phyloP scores from a whole-genome alignment of 2,888 invertebrate genomes.

The Acleris holmiana region DNA sequence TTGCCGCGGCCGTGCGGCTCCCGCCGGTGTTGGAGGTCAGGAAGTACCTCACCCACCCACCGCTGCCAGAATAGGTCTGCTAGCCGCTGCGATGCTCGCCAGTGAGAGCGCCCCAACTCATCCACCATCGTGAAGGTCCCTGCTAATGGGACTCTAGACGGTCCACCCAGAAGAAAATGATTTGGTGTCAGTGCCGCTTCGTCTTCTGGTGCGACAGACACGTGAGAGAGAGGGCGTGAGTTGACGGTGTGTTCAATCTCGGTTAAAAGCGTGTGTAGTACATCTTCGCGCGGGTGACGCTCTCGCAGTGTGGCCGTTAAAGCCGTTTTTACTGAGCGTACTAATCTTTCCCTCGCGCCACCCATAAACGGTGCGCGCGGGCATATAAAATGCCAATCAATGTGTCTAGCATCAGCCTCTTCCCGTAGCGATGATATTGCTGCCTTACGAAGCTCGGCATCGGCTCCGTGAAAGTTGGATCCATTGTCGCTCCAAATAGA shows the following conservation, averaged over 20 bases:
- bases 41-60: neutral
- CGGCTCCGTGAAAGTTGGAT: neutral
- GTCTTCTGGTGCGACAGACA: neutral
- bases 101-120: neutral
- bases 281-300: neutral
- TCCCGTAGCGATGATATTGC: neutral
- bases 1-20: neutral
- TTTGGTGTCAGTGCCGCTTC: neutral
- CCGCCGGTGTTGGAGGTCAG: neutral
- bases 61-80: constrained; percentile 1
- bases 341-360: neutral
- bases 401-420: neutral
- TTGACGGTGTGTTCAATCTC: neutral
- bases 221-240: neutral
- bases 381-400: neutral
- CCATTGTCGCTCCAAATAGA: neutral
- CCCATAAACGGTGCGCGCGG: constrained; percentile 1
- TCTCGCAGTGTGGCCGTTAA: neutral
- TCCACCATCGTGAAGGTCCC: neutral
- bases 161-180: neutral
- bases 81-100: neutral
- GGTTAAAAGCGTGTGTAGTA: neutral
- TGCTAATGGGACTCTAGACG: neutral
- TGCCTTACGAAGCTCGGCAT: neutral
- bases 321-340: neutral